Evolutionary conservation across 2,888 invertebrate species (phyloP), one percentile per base, ranked within the genome.

Genomic region (Coelopa pilipes): DNA sequence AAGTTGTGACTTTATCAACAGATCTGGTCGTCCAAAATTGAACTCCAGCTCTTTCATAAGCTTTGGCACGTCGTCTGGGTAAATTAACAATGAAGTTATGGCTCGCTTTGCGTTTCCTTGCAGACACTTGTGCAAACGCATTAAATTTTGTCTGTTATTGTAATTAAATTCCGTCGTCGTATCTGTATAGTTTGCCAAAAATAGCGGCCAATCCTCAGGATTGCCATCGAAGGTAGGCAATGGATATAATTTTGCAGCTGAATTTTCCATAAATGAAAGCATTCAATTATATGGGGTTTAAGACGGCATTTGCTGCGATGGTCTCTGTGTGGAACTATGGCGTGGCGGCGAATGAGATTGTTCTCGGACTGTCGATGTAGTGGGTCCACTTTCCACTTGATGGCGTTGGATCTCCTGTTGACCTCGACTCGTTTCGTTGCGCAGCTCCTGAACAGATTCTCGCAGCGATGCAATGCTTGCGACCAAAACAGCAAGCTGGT

Each of bases 11-110:
- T 67, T 68, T 12, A 76, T 60, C 15, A 75, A 67, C 1, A 76
- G 12, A 4, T 76, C 75, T 11, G 76, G 74, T 0, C 76, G 73
- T n/a, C 78, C 71, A 49, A 76, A 78, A 45, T 71, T 73, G 45
- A 78, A 76, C 50, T 75, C 17, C 0, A 76, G 59, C 65, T 77
- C 74, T 10, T 73, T 60, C 15, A 76, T 75, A 12, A 73, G 73
- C 15, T 66, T 50, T 0, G 75, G 69, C 9, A 74, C 74, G 21
- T 74, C 72, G 0, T 72, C 50, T 15, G 74, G 72, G 17, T 74
- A 65, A n/a, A 74, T 70, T 9, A 73, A 11, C 66, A 68, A 60
- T 45, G 74, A 72, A 7, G 45, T 45, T 0, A 75, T 72, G 47
- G 66, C 17, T 4, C 72, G 47, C 21, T 60, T 70, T 11, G 69